These are phyloP conservation scores for Graptemys geographica DNA, from an alignment of 2,797 vertebrate species.

Conservation along the genomic window DNA sequence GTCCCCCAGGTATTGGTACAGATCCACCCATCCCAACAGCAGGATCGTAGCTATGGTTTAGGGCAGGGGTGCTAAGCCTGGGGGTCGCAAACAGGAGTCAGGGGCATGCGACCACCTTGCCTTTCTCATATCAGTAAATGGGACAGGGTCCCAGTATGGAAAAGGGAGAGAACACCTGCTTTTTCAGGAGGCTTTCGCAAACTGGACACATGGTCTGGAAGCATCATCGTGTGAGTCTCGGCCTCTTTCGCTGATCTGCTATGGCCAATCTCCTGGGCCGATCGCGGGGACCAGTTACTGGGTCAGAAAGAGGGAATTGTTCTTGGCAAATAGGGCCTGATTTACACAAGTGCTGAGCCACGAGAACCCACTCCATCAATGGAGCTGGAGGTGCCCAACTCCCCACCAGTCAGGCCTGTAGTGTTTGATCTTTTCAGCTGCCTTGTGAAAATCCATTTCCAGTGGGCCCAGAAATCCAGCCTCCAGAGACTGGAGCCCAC, in stretches of 20 bases:
- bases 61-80: neutral
- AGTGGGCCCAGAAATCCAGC: neutral
- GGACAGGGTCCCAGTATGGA: neutral
- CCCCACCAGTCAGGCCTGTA: too few relatives aligned
- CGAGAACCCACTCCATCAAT: neutral
- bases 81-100: neutral
- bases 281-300: neutral
- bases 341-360: neutral
- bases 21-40: neutral
- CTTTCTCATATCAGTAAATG: neutral
- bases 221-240: neutral
- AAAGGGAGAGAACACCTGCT: neutral
- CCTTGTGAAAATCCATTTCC: neutral
- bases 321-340: neutral
- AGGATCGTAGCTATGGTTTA: neutral
- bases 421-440: neutral
- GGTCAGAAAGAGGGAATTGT: neutral
- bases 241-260: neutral
- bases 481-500: rapidly evolving
- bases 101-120: neutral
- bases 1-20: neutral
- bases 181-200: neutral
- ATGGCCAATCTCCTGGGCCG: neutral
- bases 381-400: neutral
- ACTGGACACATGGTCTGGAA: neutral